Evolutionary conservation across 1,140 invertebrate species (phyloP).

Genomic region (Belonocnema kinseyi): DNA sequence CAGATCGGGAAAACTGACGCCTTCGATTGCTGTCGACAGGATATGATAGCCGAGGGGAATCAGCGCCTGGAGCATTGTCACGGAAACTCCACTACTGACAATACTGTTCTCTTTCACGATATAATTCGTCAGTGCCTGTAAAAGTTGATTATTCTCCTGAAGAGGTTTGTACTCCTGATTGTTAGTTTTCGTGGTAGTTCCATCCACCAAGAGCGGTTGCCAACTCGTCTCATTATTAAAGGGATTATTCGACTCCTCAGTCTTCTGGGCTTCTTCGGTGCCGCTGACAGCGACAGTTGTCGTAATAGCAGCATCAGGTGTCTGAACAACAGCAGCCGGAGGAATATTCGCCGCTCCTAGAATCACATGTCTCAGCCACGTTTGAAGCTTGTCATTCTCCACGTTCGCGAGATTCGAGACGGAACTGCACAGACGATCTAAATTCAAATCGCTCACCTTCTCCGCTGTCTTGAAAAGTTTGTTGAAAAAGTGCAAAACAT

Average conservation of each 20-base stretch:
- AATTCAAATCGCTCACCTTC: conserved; percentile 78
- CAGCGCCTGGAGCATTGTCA: conserved; percentile 84
- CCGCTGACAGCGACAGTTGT: conserved; percentile 44
- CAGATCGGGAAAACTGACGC: conserved; percentile 86
- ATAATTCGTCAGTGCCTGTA: conserved; percentile 84
- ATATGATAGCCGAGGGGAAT: conserved; percentile 85
- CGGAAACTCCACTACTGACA: conserved; percentile 82
- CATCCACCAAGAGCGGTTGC: conserved; percentile 56
- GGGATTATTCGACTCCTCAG: conserved; percentile 50
- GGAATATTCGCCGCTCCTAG: conserved; percentile 76
- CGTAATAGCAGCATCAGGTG: conserved; percentile 71
- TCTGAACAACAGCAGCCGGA: conserved; percentile 62
- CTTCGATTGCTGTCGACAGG: conserved; percentile 80
- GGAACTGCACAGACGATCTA: conserved; percentile 83
- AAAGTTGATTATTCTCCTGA: conserved; percentile 84
- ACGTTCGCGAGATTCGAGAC: conserved; percentile 82
- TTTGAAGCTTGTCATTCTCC: conserved; percentile 80
- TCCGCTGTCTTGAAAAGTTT: conserved; percentile 84
- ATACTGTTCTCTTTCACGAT: conserved; percentile 84
- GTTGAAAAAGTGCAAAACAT: conserved; percentile 88
- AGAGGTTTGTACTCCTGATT: conserved; percentile 72
- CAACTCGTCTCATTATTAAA: conserved; percentile 39
- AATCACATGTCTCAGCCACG: conserved; percentile 83
- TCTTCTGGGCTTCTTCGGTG: conserved; percentile 50
- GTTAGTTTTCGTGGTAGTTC: conserved; percentile 54